Evolutionary conservation across 2,113 vertebrate species (phyloP), one percentile per base, ranked within the genome.

Genomic region (Calonectris borealis): DNA sequence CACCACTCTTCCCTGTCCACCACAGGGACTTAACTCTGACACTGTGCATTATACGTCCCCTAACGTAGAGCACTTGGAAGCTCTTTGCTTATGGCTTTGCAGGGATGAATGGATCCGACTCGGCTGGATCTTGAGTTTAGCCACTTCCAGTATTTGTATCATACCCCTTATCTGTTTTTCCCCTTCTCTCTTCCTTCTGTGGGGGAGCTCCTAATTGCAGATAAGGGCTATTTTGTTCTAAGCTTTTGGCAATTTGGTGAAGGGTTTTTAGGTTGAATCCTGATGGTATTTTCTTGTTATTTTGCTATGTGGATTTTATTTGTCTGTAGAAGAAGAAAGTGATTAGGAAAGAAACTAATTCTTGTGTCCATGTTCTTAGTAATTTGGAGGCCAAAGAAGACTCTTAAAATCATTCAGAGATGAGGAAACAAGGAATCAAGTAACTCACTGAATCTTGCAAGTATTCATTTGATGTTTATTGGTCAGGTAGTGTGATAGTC

Each of bases 361-460:
- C 49, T 92, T 84, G 10, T 86, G 54, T 94, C 52, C 29, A 10
- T 88, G 18, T 88, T 86, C 76, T 75, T 93, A 81, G 64, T 68
- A 65, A 71, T 92, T 76, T 89, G 61, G 48, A 93, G 13, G 38
- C 83, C 55, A 54, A 88, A 94, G 91, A 95, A 6, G 46, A 73
- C 32, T 85, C n/a, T 87, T 90, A 62, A 90, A 90, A 40, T 91
- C 55, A 49, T 49, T 90, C 69, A 85, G 60, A 91, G 65, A 32
- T 60, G 21, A 94, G 78, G 83, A 90, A 83, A 57, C 16, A 81
- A 86, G 71, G 55, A 68, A 57, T 81, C 70, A 26, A 88, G 65
- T 96, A 77, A 86, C 32, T 92, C 62, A 36, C 29, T 92, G 55
- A 78, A 75, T 86, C 86, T 94, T 95, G 64, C 72, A 88, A 70